Evolutionary conservation across 2,113 vertebrate genomes (phyloP).

Genomic region (Indicator indicator): DNA sequence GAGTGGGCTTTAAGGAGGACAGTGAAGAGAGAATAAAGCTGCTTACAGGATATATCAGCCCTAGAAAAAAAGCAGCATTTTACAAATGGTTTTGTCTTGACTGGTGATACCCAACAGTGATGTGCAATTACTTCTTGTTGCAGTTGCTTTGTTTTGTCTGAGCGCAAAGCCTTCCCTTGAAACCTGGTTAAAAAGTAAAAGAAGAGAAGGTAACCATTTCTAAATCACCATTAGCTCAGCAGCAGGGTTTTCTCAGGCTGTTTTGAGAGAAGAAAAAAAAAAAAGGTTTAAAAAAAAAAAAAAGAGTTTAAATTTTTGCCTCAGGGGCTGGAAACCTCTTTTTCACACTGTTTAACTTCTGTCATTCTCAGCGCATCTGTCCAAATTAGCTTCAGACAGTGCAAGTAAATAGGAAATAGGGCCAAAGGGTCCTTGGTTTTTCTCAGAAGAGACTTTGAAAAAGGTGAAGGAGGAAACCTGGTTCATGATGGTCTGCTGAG

Average conservation of each 20-base stretch:
- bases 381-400: conserved; percentile 67
- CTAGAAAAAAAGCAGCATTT: not conserved
- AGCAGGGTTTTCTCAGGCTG: not conserved
- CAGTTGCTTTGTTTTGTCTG: not conserved
- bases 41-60: not conserved
- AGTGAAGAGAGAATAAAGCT: not conserved
- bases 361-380: conserved; percentile 53
- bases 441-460: conserved; percentile 42
- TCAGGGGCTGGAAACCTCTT: conserved; percentile 57
- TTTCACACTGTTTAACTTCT: conserved; percentile 67
- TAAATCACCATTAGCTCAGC: not conserved
- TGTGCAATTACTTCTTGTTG: not conserved
- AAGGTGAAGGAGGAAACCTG: not conserved
- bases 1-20: not conserved
- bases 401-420: conserved; percentile 65
- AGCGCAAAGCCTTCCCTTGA: not conserved
- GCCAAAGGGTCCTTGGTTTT: conserved; percentile 25
- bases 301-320: conserved; percentile 32
- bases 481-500: not conserved
- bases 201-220: not conserved
- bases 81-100: not conserved
- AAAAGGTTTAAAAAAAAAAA: not conserved
- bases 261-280: not conserved
- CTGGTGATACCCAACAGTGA: not conserved
- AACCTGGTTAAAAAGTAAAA: not conserved